A percentile compares a stretch with the other conserved stretches of the same genome.
Conservation (phyloP, 35 echinoderm and acorn worm species). For the Acanthaster planci region DNA sequence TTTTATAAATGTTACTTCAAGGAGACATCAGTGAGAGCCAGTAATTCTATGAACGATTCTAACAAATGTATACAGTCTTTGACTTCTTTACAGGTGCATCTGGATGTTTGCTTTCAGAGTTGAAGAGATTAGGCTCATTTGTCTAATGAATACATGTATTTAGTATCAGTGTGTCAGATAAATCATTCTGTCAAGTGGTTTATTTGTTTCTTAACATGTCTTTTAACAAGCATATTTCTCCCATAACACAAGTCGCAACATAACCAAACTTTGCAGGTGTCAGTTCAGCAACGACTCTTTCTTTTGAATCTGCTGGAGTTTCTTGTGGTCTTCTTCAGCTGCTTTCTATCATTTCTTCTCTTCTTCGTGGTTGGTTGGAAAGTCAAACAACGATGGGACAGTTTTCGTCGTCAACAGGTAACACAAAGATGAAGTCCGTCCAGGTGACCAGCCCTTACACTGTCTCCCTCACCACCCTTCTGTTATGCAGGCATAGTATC, state of each 20-base stretch:
- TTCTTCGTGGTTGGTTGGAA: conserved; percentile 72
- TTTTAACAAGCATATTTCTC: not conserved
- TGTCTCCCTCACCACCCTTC: not conserved
- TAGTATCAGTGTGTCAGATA: no score
- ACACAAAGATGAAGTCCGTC: not conserved
- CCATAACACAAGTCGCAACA: not conserved
- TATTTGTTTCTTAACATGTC: no score
- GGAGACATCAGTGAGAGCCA: no score
- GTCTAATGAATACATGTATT: no score
- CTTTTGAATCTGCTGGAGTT: conserved; percentile 56
- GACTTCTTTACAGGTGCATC: no score
- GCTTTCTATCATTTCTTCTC: conserved; percentile 67
- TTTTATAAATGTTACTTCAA: no score
- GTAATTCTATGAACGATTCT: no score
- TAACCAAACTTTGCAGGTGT: conserved; percentile 30
- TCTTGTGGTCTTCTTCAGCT: conserved; percentile 72
- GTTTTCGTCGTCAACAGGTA: conserved; percentile 57
- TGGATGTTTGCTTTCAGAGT: no score
- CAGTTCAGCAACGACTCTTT: conserved; percentile 30
- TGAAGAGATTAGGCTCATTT: no score
- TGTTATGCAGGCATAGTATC: not conserved
- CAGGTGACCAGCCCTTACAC: not conserved
- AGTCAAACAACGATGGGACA: conserved; percentile 63
- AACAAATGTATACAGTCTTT: no score
- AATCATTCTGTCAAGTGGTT: no score